These are phyloP conservation scores for Pollenia angustigena DNA, from an alignment of 2,888 invertebrate species.

Conservation along the genomic window DNA sequence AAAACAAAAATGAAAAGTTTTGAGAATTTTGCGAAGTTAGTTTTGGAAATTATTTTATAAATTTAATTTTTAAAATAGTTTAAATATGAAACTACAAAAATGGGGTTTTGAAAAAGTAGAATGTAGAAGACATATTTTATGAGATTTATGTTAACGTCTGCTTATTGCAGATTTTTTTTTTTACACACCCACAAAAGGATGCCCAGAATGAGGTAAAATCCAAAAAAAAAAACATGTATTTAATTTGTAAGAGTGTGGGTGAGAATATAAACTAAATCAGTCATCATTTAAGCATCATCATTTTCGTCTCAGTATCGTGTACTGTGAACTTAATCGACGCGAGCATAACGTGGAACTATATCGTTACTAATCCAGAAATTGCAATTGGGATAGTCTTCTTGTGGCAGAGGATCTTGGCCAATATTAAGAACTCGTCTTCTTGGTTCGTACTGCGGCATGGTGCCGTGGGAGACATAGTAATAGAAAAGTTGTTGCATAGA, in stretches of 20 bases:
- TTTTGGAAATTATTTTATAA: conserved; percentile 47
- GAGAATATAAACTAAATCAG: conserved; percentile 63
- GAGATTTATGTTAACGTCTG: not conserved
- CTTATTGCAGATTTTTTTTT: not conserved
- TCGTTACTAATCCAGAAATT: conserved; percentile 91
- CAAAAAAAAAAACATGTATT: not conserved
- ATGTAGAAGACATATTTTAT: not conserved
- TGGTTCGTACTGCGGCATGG: conserved; percentile 87
- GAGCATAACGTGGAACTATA: conserved; percentile 90
- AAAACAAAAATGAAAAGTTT: conserved; percentile 56
- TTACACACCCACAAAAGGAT: not conserved
- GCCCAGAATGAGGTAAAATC: not conserved
- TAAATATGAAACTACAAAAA: conserved; percentile 38
- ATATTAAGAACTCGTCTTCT: conserved; percentile 87
- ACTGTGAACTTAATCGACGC: conserved; percentile 87
- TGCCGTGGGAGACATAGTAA: conserved; percentile 92
- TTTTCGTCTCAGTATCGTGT: conserved; percentile 6
- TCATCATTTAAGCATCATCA: conserved; percentile 46
- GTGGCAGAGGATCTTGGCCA: conserved; percentile 89
- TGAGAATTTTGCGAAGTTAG: conserved; percentile 41
- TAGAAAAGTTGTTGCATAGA: conserved; percentile 93
- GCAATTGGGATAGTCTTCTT: conserved; percentile 89
- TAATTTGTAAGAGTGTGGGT: conserved; percentile 15
- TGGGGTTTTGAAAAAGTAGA: not conserved
- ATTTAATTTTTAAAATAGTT: conserved; percentile 30